Conservation (phyloP, 2,888 invertebrate species). For the Ethmia dodecea region DNA sequence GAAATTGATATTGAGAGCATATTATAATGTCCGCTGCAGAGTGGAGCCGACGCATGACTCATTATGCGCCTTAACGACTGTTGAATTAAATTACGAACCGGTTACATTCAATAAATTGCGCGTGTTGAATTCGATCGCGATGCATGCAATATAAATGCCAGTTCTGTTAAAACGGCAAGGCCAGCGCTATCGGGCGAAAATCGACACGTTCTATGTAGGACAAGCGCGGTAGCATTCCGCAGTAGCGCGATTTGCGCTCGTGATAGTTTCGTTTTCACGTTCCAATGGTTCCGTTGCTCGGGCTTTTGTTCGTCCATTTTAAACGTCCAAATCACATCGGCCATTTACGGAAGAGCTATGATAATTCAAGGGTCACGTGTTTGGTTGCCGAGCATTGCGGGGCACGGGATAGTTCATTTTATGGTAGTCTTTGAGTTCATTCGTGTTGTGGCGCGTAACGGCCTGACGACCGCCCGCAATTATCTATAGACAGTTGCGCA, state of each 20-base stretch:
- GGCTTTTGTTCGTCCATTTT: slow-evolving; percentile 53
- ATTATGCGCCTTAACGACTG: slow-evolving; percentile 32
- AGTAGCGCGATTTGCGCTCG: slow-evolving; percentile 60
- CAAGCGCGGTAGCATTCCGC: slow-evolving; percentile 54
- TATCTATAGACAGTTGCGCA: slow-evolving; percentile 56
- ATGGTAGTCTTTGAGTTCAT: slow-evolving; percentile 40
- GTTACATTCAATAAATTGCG: slow-evolving; percentile 56
- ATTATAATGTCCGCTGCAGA: slow-evolving; percentile 24
- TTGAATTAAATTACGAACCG: slow-evolving; percentile 56
- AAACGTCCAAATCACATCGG: slow-evolving; percentile 41
- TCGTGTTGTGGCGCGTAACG: slow-evolving; percentile 48
- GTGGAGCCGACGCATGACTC: slow-evolving; percentile 39
- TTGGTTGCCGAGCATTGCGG: slow-evolving; percentile 19
- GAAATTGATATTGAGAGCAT: slow-evolving; percentile 39
- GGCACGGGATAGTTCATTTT: slow-evolving; percentile 27
- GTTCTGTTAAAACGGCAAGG: slow-evolving; percentile 57
- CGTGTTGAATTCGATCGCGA: slow-evolving; percentile 45
- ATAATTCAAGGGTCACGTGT: slow-evolving; percentile 39
- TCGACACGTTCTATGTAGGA: slow-evolving; percentile 67
- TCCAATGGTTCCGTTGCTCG: slow-evolving; percentile 53
- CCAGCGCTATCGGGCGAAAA: slow-evolving; percentile 64
- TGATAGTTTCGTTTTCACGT: slow-evolving; percentile 71
- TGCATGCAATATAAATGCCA: slow-evolving; percentile 65
- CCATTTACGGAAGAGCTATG: slow-evolving; percentile 37
- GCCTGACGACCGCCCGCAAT: slow-evolving; percentile 41